Evolutionary conservation across 2,888 invertebrate genomes (phyloP).

Genomic region (Drosophila paramelanica): DNA sequence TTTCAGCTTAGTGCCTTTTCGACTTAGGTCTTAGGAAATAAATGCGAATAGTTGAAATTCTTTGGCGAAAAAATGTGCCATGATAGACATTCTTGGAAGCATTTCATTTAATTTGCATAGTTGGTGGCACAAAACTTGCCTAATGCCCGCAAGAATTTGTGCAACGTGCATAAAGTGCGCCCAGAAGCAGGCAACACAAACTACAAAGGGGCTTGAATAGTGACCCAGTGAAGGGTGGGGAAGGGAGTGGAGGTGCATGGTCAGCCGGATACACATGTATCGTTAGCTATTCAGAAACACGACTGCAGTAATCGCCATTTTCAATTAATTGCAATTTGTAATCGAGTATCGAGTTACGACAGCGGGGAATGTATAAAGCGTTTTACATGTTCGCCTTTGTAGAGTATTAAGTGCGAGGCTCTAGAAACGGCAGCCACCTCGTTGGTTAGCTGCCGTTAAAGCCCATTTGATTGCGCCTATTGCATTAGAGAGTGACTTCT

Average conservation of each 20-base stretch:
- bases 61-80: constrained; percentile 58
- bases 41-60: constrained; percentile 19
- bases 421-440: constrained; percentile 5
- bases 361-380: constrained; percentile 46
- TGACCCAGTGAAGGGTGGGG: neutral
- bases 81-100: constrained; percentile 58
- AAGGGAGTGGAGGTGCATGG: neutral
- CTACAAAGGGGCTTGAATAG: neutral
- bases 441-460: constrained; percentile 47
- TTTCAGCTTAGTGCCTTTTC: constrained; percentile 7
- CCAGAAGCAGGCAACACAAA: constrained; percentile 41
- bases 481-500: constrained; percentile 70
- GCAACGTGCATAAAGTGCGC: constrained; percentile 50
- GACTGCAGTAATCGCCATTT: constrained; percentile 73
- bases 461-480: constrained; percentile 81
- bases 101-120: constrained; percentile 60
- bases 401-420: constrained; percentile 23
- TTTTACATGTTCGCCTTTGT: constrained; percentile 49
- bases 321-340: constrained; percentile 83
- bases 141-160: constrained; percentile 70
- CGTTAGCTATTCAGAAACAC: constrained; percentile 39
- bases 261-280: constrained; percentile 28
- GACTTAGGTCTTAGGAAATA: constrained; percentile 16
- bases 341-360: constrained; percentile 78
- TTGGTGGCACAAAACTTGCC: constrained; percentile 28